Conservation (phyloP, 35 echinoderm and acorn worm species). For the Hemicentrotus pulcherrimus region DNA sequence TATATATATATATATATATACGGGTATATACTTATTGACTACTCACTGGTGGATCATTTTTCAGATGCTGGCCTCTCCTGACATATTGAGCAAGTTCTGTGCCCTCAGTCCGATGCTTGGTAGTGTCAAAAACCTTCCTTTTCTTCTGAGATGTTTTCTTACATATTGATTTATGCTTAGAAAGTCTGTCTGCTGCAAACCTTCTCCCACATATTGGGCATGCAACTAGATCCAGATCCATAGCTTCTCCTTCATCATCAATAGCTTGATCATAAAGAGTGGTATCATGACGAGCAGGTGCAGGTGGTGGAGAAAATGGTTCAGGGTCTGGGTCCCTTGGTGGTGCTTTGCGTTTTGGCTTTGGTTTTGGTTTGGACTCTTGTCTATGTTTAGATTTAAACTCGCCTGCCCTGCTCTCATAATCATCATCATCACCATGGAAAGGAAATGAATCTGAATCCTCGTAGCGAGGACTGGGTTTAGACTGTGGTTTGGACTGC, state of each 20-base stretch:
- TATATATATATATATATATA: too few relatives aligned
- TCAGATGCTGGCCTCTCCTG: conserved; percentile 59
- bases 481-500: not conserved
- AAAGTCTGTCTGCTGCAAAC: conserved; percentile 79
- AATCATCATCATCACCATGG: conserved; percentile 5
- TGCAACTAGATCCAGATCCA: conserved; percentile 52
- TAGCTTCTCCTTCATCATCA: conserved; percentile 44
- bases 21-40: too few relatives aligned
- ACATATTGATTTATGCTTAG: conserved; percentile 77
- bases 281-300: conserved; percentile 24
- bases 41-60: conserved; percentile 70
- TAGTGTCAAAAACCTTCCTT: conserved; percentile 83
- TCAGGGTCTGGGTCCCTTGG: not conserved
- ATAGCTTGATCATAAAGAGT: conserved; percentile 47
- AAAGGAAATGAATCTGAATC: not conserved
- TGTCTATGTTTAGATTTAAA: conserved; percentile 27
- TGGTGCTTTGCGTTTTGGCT: conserved; percentile 47
- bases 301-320: not conserved
- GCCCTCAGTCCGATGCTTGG: conserved; percentile 74
- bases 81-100: conserved; percentile 78
- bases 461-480: not conserved
- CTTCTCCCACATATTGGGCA: conserved; percentile 80
- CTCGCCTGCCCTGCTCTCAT: conserved; percentile 32
- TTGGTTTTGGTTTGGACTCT: not conserved
- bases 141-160: conserved; percentile 70